Conservation (phyloP, 2,888 invertebrate genomes). For the Leptopilina myrica region DNA sequence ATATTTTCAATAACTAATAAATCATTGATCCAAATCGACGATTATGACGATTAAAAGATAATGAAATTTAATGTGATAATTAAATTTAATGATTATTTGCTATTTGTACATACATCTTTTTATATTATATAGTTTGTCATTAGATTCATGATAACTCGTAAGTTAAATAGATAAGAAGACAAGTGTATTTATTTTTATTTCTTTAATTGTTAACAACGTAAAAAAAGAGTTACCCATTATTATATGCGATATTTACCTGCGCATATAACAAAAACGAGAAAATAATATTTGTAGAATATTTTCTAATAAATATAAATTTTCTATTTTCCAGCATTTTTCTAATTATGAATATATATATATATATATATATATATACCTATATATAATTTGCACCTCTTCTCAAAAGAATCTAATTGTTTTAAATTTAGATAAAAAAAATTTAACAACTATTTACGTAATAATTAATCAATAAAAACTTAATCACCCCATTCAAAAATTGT, state of each 20-base stretch:
- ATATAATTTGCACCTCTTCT: neutral
- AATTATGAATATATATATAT: too few species aligned
- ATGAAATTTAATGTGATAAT: too few species aligned
- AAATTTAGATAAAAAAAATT: neutral
- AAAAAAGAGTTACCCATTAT: neutral
- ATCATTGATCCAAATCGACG: too few species aligned
- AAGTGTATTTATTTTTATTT: conserved; percentile 12
- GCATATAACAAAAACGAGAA: neutral
- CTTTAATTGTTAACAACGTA: neutral
- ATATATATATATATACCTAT: too few species aligned
- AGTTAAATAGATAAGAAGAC: conserved; percentile 6
- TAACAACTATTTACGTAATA: neutral
- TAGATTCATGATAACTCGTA: neutral
- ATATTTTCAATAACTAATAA: too few species aligned
- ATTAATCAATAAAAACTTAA: too few species aligned
- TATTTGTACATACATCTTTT: too few species aligned
- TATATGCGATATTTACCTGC: conserved; percentile 2
- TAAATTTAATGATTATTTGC: neutral
- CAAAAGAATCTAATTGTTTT: neutral
- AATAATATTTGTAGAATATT: conserved; percentile 3
- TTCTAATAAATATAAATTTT: too few species aligned
- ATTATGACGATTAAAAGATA: too few species aligned
- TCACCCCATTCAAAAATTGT: too few species aligned
- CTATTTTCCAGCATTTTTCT: too few species aligned
- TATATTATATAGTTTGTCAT: neutral